Evolutionary conservation across 1,140 invertebrate genomes (phyloP).

Genomic region (Tenebrio molitor): DNA sequence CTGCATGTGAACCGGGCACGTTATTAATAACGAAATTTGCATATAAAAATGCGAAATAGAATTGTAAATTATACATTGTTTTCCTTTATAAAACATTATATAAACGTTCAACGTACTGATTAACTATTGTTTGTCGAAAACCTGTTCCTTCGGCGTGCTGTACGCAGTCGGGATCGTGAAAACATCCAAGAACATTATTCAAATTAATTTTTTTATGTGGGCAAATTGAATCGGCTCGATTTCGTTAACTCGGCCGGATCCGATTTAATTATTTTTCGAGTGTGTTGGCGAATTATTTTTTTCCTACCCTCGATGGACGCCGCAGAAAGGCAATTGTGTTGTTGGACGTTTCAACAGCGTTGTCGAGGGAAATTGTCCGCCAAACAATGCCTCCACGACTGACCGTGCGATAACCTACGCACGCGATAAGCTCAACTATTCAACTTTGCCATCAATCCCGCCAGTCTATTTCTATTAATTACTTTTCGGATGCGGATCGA

Average conservation of each 20-base stretch:
- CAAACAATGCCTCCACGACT: not conserved
- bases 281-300: constrained; percentile 10
- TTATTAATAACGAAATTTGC: constrained; percentile 49
- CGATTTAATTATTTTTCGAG: constrained; percentile 30
- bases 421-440: constrained; percentile 29
- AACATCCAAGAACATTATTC: constrained; percentile 37
- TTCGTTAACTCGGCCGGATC: constrained; percentile 1
- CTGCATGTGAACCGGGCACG: constrained; percentile 41
- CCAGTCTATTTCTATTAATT: constrained; percentile 8
- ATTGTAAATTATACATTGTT: constrained; percentile 55
- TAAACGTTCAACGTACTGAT: constrained; percentile 47
- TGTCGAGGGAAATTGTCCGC: constrained; percentile 22
- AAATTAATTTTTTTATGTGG: constrained; percentile 40
- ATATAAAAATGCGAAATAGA: constrained; percentile 53
- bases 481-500: constrained; percentile 4
- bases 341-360: constrained; percentile 14
- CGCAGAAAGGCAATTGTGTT: constrained; percentile 13
- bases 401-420: constrained; percentile 27
- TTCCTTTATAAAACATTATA: constrained; percentile 45
- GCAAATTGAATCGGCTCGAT: constrained; percentile 27
- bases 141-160: constrained; percentile 33
- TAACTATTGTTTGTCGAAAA: constrained; percentile 48
- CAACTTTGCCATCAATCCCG: constrained; percentile 23
- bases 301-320: not conserved
- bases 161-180: constrained; percentile 24